Evolutionary conservation across 2,888 invertebrate genomes (phyloP), one percentile per base, ranked within the genome.

Genomic region (Drosophila paramelanica): DNA sequence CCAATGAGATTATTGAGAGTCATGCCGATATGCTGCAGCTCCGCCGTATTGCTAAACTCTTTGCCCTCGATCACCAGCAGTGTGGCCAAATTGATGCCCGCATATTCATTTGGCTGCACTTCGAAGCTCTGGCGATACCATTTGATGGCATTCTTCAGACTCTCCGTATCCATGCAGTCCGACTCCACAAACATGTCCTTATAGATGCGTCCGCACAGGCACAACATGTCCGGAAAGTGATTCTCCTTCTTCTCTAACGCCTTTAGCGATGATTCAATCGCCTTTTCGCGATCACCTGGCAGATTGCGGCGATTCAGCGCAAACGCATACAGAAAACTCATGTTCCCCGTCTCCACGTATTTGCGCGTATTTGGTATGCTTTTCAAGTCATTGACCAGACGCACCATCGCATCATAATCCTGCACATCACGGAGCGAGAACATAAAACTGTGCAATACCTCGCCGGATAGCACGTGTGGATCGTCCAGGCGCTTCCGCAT

Each of bases 101-200:
- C 99, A 93, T 99, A 99, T 93, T 99, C 99, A 92, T 99, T 98
- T 1, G 99, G 99, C 91, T 99, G 99, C 49, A 98, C 96, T 93
- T 99, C 98, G 92, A 99, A 99, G 51, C 98, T 98, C 93, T 98
- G 97, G 82, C 98, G 94, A 92, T 99, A 99, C 99, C 99, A 99
- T 92, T 96, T 95, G 83, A 99, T 99, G 55, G 99, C 99, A 93
- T 96, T 96, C 57, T 96, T 95, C 81, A 99, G 94, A 90, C 98
- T 97, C 50, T 96, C 96, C 80, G 95, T 94, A 91, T 99, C 99
- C 3, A 94, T 94, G 91, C 98, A 98, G 78, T 96, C 95, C 45
- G 98, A 98, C 93, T 99, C 99, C 11, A 99, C 98, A 93, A 99
- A 99, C 91, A 97, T 98, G 92, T 98, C 98, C 92, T 98, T 98